phyloP scores from a whole-genome alignment of 2,888 invertebrate species.

The Stenodema calcarata region DNA sequence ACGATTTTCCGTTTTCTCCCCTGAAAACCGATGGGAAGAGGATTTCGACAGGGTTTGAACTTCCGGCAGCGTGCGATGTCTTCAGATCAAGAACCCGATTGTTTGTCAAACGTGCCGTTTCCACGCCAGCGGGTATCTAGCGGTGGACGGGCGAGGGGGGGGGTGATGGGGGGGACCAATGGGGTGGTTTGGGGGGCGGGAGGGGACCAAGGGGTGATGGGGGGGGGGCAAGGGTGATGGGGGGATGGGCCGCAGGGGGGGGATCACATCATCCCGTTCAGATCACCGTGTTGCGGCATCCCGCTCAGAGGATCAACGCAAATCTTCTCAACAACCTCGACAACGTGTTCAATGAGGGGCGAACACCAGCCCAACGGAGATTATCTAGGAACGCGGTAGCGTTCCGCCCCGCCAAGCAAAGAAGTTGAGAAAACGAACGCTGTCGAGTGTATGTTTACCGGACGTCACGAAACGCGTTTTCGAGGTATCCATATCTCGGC shows the following conservation, averaged over 20 bases:
- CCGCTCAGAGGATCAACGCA: constrained; percentile 18
- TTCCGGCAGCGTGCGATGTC: background rate
- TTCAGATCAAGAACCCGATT: constrained; percentile 22
- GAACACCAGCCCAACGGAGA: background rate
- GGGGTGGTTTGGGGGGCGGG: too few species aligned
- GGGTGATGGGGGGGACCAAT: background rate
- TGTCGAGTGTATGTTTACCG: too few species aligned
- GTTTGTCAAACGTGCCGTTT: constrained; percentile 40
- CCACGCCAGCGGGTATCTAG: constrained; percentile 19
- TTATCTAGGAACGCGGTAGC: too few species aligned
- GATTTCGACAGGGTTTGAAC: background rate
- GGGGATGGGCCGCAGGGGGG: too few species aligned
- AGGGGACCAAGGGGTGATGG: too few species aligned
- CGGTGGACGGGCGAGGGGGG: too few species aligned
- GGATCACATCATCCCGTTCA: background rate
- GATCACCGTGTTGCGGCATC: constrained; percentile 11
- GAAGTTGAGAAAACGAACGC: too few species aligned
- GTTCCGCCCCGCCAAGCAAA: too few species aligned
- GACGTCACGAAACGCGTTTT: too few species aligned
- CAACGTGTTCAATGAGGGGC: background rate
- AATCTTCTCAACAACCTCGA: constrained; percentile 16
- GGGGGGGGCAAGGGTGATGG: too few species aligned
- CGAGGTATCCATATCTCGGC: too few species aligned
- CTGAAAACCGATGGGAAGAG: background rate
- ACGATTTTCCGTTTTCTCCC: background rate